phyloP scores from a whole-genome alignment of 2,888 invertebrate species.

The Cephus pulcher region DNA sequence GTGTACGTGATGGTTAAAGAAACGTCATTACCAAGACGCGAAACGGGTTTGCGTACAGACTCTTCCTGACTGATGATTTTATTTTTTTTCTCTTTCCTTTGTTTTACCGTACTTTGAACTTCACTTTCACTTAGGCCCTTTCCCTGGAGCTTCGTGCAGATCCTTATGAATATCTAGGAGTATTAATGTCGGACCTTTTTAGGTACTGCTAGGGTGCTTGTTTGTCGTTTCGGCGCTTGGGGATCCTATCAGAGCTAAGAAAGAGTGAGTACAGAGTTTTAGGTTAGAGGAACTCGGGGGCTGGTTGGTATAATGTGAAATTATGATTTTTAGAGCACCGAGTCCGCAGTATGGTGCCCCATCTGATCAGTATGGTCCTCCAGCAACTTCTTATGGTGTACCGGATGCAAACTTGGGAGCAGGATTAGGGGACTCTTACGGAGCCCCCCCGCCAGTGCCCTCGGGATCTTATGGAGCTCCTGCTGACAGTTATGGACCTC shows the following conservation, averaged over 20 bases:
- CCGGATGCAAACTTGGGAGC: constrained; percentile 18
- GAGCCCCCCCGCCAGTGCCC: constrained; percentile 26
- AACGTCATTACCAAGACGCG: not conserved
- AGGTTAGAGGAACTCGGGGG: not conserved
- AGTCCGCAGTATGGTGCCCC: constrained; percentile 45
- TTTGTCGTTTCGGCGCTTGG: constrained; percentile 67
- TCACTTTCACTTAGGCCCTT: not conserved
- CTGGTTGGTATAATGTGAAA: not conserved
- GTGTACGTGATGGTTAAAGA: not conserved
- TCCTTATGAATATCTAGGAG: not conserved
- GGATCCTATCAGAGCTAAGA: constrained; percentile 59
- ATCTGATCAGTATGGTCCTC: constrained; percentile 25
- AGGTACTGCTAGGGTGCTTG: constrained; percentile 73
- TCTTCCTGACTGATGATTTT: not conserved
- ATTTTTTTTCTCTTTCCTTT: not conserved
- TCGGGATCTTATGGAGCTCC: constrained; percentile 43
- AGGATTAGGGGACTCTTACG: constrained; percentile 29
- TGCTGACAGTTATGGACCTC: constrained; percentile 23
- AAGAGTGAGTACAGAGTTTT: constrained; percentile 54
- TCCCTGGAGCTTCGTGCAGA: not conserved
- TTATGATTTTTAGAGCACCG: constrained; percentile 40
- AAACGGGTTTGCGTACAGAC: not conserved
- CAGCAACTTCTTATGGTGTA: constrained; percentile 38
- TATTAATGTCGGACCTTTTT: constrained; percentile 45
- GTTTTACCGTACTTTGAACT: not conserved